A percentile compares a stretch with the other conserved stretches of the same genome.
These are phyloP conservation scores for Halcyon chelicuti DNA, from an alignment of 2,797 vertebrate species.

Conservation along the genomic window DNA sequence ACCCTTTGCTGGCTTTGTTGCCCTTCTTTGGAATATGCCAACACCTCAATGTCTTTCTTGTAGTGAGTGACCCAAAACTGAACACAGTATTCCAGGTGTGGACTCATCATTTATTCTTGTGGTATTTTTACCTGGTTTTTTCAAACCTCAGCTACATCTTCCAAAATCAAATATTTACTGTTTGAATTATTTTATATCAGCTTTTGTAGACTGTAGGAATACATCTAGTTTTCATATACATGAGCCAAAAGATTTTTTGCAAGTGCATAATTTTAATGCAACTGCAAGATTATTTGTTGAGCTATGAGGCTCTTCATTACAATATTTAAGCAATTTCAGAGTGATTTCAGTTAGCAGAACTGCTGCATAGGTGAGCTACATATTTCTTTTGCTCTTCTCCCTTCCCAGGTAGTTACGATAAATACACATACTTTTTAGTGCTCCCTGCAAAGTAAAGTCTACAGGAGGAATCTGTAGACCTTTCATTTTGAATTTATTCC, in stretches of 20 bases:
- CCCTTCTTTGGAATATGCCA: fast-evolving
- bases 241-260: background rate
- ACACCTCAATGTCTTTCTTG: background rate
- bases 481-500: background rate
- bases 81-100: background rate
- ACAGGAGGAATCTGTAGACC: background rate
- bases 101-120: background rate
- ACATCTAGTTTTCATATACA: background rate
- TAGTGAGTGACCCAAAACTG: background rate
- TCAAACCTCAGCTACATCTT: background rate
- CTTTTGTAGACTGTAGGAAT: background rate
- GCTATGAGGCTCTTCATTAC: background rate
- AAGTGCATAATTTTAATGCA: background rate
- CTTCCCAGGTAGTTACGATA: background rate
- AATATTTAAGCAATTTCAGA: background rate
- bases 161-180: background rate
- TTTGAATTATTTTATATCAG: background rate
- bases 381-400: background rate
- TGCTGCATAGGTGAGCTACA: background rate
- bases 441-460: background rate
- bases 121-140: background rate
- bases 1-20: background rate
- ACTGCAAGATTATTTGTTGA: background rate
- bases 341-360: background rate
- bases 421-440: background rate